phyloP scores from a whole-genome alignment of 37 sponge, comb jelly and placozoan species.

The Ephydatia muelleri region DNA sequence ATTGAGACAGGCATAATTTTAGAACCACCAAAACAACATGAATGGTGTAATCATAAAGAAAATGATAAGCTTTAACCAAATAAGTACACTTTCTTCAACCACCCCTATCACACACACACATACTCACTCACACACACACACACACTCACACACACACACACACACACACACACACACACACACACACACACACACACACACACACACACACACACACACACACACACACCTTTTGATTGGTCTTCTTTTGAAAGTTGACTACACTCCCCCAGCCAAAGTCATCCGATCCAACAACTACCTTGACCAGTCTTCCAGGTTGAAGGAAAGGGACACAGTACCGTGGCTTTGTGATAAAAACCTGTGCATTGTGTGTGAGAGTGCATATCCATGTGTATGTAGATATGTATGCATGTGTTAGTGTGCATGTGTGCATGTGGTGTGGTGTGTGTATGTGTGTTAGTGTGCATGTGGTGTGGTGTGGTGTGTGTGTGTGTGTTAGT shows the following conservation, averaged over 20 bases:
- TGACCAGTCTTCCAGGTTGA: conserved; percentile 91
- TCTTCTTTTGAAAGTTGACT: conserved; percentile 96
- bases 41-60: conserved; percentile 9
- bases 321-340: conserved; percentile 91
- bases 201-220: background rate
- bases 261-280: conserved; percentile 98
- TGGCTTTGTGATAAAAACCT: conserved; percentile 71
- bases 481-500: too few relatives aligned
- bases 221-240: conserved; percentile 57
- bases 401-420: too few relatives aligned
- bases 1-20: background rate
- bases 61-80: background rate
- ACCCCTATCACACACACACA: background rate
- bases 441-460: too few relatives aligned
- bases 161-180: background rate
- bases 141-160: too few relatives aligned
- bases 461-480: too few relatives aligned
- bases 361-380: too few relatives aligned
- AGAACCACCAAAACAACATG: conserved; percentile 19
- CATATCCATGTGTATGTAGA: too few relatives aligned
- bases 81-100: background rate
- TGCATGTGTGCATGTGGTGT: too few relatives aligned
- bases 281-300: conserved; percentile 67
- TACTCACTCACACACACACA: too few relatives aligned
- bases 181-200: background rate